Base-by-base conservation (phyloP, 2,797 vertebrate genomes). In the Sebastolobus altivelis region DNA sequence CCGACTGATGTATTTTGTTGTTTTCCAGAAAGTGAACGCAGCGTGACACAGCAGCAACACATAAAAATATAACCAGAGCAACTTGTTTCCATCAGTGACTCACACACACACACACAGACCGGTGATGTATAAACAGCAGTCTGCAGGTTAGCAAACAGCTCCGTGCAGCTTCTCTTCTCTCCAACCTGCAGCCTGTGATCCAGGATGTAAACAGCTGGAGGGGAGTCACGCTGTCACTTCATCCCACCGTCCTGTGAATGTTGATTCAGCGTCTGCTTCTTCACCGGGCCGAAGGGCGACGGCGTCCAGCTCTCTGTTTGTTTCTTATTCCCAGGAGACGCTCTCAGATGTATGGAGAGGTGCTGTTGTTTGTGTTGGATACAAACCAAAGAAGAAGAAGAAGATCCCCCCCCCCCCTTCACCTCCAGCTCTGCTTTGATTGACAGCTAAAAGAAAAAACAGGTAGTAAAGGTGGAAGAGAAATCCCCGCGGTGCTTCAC, bases 401-500 rank as follows among this genome's bases (percentile, higher is more conserved):
- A 49, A 46, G 8, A 10, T 52, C 29, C 61, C 62, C 16, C 29
- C 31, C 12, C 56, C 58, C 40, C 38, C 13, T 61, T 18, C 69
- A 56, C 66, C 68, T 80, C 16, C 61, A 80, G 79, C 83, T 65
- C 62, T 20, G 66, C 31, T 71, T 79, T 91, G 87, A 92, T 75
- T 92, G 90, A 90, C 90, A 92, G 90, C 84, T 67, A 73, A 40
- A 59, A 61, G 31, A 40, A 62, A 67, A 33, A 62, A 40, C 58
- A 11, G 16, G 25, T 54, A 63, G 65, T 33, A 69, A 77, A 82
- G 60, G 83, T 66, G 85, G 75, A 75, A 58, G 56, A 72, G 25
- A 61, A 82, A 86, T 88, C 85, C 85, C 85, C n/a, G 61, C 3
- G 40, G 87, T 20, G 74, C 83, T 84, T 82, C 86, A 83, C 89